Base-by-base conservation (phyloP, 2,113 vertebrate species). In the Pungitius pungitius region DNA sequence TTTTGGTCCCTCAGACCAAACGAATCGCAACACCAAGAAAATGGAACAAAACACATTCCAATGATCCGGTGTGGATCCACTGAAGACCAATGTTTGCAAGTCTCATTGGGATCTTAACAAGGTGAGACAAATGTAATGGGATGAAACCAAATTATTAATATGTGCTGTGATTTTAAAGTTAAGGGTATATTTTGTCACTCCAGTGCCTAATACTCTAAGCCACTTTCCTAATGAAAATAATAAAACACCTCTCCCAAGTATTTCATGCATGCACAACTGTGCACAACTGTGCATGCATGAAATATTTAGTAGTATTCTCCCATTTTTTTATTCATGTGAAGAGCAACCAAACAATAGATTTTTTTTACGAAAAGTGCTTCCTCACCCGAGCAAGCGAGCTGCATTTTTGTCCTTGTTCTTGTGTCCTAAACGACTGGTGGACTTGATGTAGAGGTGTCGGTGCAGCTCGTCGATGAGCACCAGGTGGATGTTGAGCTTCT, bases 401-500 rank as follows among this genome's bases (percentile, higher is more conserved):
- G 80, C 64, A 56, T 88, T 92, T 75, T 96, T 95, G 69, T 96
- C 96, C 85, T 87, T 94, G 93, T 73, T 95, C 51, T 92, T 94
- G 47, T 94, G 95, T 20, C 95, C 96, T 22, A 98, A 93, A 0
- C 96, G 93, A 81, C 95, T 96, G 0, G 98, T 99, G 18, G 98
- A 99, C 63, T 94, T 97, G 91, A 99, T 99, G 90, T 99, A 99
- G 24, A 99, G 95, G 40, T 99, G 98, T 1, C 98, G 93, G 77
- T 99, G 97, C 26, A 99, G 87, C 22, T 99, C 98, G 2, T 99
- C 98, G 2, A 99, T 99, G 49, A 99, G 95, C 26, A 99, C 96
- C 12, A 96, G 78, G 86, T 99, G 98, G 85, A 99, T 95, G 91
- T 98, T 99, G 93, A 99, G 96, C 91, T 99, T 99, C 92, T 96